phyloP scores from a whole-genome alignment of 2,888 invertebrate genomes.

The Patella pellucida region DNA sequence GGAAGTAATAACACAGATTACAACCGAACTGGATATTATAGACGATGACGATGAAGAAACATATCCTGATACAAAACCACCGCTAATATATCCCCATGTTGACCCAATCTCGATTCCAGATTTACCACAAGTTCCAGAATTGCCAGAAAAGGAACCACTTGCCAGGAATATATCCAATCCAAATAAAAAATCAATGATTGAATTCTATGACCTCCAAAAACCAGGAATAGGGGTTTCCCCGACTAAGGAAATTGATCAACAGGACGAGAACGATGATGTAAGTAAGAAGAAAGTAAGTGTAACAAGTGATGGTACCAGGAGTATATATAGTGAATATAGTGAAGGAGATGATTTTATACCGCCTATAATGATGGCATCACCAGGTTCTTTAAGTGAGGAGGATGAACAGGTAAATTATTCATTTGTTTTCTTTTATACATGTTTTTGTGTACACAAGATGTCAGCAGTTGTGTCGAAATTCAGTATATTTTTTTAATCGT shows the following conservation, averaged over 20 bases:
- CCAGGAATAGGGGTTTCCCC: slow-evolving; percentile 44
- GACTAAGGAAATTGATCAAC: slow-evolving; percentile 33
- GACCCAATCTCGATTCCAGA: background rate
- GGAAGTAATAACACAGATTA: slow-evolving; percentile 18
- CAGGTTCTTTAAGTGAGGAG: background rate
- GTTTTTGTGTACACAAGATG: no score
- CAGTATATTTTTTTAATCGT: no score
- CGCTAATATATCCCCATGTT: no score
- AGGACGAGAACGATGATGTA: background rate
- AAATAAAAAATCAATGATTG: slow-evolving; percentile 13
- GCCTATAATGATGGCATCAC: background rate
- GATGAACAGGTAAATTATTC: no score
- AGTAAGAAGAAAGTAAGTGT: slow-evolving; percentile 4
- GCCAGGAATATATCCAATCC: slow-evolving; percentile 24
- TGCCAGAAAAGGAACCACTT: slow-evolving; percentile 12
- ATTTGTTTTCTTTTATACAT: no score
- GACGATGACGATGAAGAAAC: no score
- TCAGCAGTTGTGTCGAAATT: no score
- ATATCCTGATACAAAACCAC: no score
- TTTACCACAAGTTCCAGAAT: background rate
- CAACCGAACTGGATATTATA: no score
- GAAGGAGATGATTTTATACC: background rate
- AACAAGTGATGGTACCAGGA: background rate
- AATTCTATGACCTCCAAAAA: slow-evolving; percentile 22
- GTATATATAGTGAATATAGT: background rate